A percentile compares a stretch with the other conserved stretches of the same genome.
Evolutionary conservation across 2,888 invertebrate genomes (phyloP).

Genomic region (Adelphocoris suturalis): DNA sequence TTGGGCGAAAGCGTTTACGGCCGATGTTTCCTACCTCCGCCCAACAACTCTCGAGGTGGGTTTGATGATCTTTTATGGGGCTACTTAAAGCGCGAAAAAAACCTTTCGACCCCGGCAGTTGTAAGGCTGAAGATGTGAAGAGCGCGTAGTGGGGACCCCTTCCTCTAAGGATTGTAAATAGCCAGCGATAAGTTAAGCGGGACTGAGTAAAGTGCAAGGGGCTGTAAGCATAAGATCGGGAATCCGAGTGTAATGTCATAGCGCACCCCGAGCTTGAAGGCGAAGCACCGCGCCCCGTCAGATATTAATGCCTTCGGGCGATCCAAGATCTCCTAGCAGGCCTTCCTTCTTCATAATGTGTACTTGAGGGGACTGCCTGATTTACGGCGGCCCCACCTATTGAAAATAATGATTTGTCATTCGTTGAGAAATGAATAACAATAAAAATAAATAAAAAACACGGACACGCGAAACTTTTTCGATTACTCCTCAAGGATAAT

Average conservation of each 20-base stretch:
- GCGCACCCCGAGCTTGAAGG: constrained; percentile 29
- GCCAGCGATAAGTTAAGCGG: constrained; percentile 34
- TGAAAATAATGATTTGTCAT: constrained; percentile 16
- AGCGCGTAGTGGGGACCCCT: neutral
- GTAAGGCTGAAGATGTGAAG: neutral
- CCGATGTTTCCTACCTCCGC: neutral
- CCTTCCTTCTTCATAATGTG: neutral
- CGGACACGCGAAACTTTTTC: neutral
- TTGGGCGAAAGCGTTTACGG: constrained; percentile 21
- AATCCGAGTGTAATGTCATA: constrained; percentile 56
- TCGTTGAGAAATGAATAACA: neutral
- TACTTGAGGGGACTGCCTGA: neutral
- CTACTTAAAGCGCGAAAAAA: constrained; percentile 40
- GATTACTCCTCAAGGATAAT: neutral
- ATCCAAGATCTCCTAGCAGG: neutral
- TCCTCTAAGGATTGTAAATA: constrained; percentile 47
- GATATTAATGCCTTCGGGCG: constrained; percentile 32
- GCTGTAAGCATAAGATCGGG: constrained; percentile 58
- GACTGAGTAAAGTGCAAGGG: constrained; percentile 54
- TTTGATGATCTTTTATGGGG: constrained; percentile 61
- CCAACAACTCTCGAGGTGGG: constrained; percentile 38
- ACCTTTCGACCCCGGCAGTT: neutral
- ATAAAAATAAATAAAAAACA: neutral
- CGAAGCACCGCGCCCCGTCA: constrained; percentile 11
- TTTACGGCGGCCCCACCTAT: neutral